These are phyloP conservation scores for Ctenicera cuprea DNA, from an alignment of 2,888 invertebrate genomes.

Conservation along the genomic window DNA sequence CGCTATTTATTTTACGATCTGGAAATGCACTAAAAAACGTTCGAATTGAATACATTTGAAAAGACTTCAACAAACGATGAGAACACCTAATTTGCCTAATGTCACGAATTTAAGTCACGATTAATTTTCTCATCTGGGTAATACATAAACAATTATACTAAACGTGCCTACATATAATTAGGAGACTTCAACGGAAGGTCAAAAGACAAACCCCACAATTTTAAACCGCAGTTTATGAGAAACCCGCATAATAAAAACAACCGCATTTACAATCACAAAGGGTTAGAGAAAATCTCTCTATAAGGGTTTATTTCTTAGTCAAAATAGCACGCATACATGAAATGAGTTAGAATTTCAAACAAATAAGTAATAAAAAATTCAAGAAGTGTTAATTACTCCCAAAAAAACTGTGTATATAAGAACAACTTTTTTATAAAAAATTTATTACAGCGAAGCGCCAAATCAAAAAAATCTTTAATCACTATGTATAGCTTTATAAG, in stretches of 20 bases:
- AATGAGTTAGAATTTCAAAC: too few species aligned
- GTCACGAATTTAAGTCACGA: conserved; percentile 2
- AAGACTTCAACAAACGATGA: background rate
- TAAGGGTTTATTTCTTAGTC: too few species aligned
- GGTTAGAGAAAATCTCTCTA: too few species aligned
- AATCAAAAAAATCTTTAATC: too few species aligned
- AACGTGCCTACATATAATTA: background rate
- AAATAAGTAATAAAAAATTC: too few species aligned
- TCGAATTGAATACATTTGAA: background rate
- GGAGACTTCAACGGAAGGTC: conserved; percentile 29
- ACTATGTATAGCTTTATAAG: too few species aligned
- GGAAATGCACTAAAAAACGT: background rate
- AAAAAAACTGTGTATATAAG: too few species aligned
- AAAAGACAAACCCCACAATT: conserved; percentile 16
- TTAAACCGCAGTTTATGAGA: conserved; percentile 6
- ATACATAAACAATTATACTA: background rate
- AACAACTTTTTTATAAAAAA: too few species aligned
- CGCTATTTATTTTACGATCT: background rate
- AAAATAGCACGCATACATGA: too few species aligned
- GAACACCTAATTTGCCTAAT: background rate
- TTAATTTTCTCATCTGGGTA: background rate
- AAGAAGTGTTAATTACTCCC: too few species aligned
- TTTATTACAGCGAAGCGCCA: too few species aligned
- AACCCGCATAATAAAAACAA: conserved; percentile 5
- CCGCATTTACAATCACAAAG: background rate